phyloP scores from a whole-genome alignment of 2,113 vertebrate genomes.

The Gadus chalcogrammus region DNA sequence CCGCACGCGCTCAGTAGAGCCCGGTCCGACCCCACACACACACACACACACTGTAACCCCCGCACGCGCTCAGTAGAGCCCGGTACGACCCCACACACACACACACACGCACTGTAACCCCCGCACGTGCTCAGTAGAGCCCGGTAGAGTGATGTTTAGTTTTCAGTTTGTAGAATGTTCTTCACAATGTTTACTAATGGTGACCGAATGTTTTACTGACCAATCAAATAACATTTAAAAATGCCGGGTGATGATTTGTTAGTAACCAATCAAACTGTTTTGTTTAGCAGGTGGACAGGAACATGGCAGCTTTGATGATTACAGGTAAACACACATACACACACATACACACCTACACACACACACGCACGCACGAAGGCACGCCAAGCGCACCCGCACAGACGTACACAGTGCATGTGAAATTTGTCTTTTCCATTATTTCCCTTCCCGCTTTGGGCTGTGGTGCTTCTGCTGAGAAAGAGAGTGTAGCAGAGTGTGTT shows the following conservation, averaged over 20 bases:
- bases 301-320: constrained; percentile 87
- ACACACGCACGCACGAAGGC: not conserved
- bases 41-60: no score
- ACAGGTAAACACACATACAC: constrained; percentile 79
- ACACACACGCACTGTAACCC: constrained; percentile 7
- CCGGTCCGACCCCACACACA: no score
- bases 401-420: not conserved
- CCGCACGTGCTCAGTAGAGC: constrained; percentile 1
- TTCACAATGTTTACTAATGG: no score
- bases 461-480: not conserved
- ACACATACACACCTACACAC: constrained; percentile 1
- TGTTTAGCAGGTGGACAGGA: constrained; percentile 81
- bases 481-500: not conserved
- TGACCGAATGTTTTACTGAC: not conserved
- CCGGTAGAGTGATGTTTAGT: no score
- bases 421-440: not conserved
- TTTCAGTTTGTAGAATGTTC: no score
- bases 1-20: no score
- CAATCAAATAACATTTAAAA: not conserved
- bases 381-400: not conserved
- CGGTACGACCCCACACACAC: no score
- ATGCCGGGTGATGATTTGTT: not conserved
- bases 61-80: no score
- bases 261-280: constrained; percentile 61
- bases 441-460: not conserved